Base-by-base conservation (phyloP, 2,888 invertebrate species). In the Clunio marinus region DNA sequence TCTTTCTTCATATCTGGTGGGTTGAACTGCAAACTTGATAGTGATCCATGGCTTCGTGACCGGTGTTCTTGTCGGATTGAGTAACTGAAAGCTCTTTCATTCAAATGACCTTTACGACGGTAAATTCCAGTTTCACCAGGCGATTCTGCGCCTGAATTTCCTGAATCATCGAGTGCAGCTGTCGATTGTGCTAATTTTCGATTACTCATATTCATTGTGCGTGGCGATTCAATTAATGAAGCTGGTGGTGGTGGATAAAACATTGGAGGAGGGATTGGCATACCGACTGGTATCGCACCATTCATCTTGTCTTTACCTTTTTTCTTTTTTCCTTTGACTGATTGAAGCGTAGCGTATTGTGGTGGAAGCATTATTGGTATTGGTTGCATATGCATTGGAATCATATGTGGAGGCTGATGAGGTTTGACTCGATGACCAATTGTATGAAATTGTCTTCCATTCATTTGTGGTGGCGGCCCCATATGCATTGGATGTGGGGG, bases 11-110 rank as follows among this genome's bases (percentile, higher is more conserved):
- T 82, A 75, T 90, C 90, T 71, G 90, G 89, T 72, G 88, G 88
- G 73, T 89, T 91, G 79, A 94, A 94, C 77, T 93, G 93, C 70
- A 95, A 81, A 76, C 93, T 94, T 70, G 94, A 93, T 76, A 95
- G 81, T 70, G 93, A 93, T 70, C 94, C 94, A 78, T 95, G 94
- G 74, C 93, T 94, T 70, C 95, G 84, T 76, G 93, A 93, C 72
- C 95, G 85, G 76, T 95, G 94, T 77, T 95, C 95, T 77, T 95
- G 94, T 69, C 95, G 82, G 75, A 95, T 95, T 73, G 94, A 94
- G 80, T 95, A 94, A 69, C 93, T 93, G 76, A 95, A 95, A 24
- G 95, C 95, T 65, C 94, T 83, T 77, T 95, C 95, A 78, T 95
- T 95, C 72, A 95, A 80, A 75, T 95, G 94, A 0, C 94, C 94